phyloP scores from a whole-genome alignment of 2,797 vertebrate genomes.

The Scomberomorus guttatus region DNA sequence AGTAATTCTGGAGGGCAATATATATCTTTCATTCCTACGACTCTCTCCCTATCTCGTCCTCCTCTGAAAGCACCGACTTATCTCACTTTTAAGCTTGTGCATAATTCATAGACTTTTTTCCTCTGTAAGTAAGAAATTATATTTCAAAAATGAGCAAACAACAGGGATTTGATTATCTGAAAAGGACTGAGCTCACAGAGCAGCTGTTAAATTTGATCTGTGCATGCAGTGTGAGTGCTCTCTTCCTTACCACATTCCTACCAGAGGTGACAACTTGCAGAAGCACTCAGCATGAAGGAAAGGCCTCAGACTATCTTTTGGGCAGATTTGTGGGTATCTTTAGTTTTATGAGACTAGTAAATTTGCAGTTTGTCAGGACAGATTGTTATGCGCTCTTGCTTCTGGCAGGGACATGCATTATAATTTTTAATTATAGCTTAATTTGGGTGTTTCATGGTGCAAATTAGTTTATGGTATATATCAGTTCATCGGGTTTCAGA shows the following conservation, averaged over 20 bases:
- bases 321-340: not conserved
- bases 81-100: slow-evolving; percentile 45
- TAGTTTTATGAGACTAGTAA: not conserved
- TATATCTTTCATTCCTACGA: slow-evolving; percentile 51
- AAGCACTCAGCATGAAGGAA: not conserved
- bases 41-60: slow-evolving; percentile 17
- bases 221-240: not conserved
- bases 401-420: not conserved
- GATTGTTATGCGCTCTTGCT: not conserved
- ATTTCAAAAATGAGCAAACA: slow-evolving; percentile 65
- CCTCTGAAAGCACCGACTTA: slow-evolving; percentile 21
- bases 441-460: not conserved
- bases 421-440: not conserved
- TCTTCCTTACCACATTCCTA: not conserved
- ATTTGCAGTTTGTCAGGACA: not conserved
- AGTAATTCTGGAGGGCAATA: slow-evolving; percentile 66
- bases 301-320: not conserved
- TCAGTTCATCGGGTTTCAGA: not conserved
- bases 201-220: slow-evolving; percentile 11
- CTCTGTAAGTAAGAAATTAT: slow-evolving; percentile 36
- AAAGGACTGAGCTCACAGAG: slow-evolving; percentile 13
- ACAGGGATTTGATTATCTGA: slow-evolving; percentile 58
- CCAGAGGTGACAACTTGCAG: not conserved
- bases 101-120: slow-evolving; percentile 56
- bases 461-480: not conserved